These are phyloP conservation scores for Cerastis leucographa DNA, from an alignment of 2,888 invertebrate genomes.

Conservation along the genomic window DNA sequence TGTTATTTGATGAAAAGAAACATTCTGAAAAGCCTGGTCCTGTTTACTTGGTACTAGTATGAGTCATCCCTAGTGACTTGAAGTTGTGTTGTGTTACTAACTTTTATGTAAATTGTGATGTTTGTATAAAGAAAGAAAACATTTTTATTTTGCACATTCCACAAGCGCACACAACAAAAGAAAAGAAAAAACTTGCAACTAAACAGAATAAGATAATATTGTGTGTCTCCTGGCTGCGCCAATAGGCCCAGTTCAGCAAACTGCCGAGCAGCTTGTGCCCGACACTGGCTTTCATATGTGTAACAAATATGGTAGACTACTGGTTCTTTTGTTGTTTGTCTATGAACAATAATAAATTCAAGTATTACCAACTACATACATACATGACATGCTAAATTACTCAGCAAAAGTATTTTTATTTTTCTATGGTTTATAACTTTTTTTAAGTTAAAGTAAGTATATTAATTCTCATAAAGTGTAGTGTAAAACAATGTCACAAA, in stretches of 20 bases:
- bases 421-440: neutral
- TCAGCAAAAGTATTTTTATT: neutral
- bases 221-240: no score
- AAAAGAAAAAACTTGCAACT: no score
- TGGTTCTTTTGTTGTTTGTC: neutral
- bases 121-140: no score
- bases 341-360: neutral
- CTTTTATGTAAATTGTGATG: conserved; percentile 1
- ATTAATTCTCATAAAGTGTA: neutral
- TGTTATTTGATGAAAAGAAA: neutral
- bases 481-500: neutral
- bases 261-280: no score
- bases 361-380: neutral
- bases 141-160: no score
- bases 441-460: neutral
- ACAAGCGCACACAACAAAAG: no score
- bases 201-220: no score
- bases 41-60: neutral
- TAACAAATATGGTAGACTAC: neutral
- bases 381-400: neutral
- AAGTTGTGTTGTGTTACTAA: neutral
- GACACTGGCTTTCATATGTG: no score
- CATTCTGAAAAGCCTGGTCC: neutral
- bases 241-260: no score
- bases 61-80: neutral